Percentiles rank a stretch among this genome's conserved stretches.
Evolutionary conservation across 2,797 vertebrate genomes (phyloP).

Genomic region (Tragelaphus eurycerus): DNA sequence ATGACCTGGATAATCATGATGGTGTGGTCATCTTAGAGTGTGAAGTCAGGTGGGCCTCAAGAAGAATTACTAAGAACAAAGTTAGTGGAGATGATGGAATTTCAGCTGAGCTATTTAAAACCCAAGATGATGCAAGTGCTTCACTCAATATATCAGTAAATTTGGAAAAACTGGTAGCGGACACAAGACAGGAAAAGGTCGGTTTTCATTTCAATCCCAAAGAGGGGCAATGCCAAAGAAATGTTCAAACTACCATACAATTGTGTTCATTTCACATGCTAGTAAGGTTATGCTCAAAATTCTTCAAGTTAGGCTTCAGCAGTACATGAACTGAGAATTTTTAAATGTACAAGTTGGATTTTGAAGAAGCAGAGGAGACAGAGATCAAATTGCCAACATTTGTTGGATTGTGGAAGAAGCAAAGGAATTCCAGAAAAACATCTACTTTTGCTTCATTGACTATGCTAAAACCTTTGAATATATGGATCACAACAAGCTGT

Average conservation of each 20-base stretch:
- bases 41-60: background rate
- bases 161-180: rapidly evolving
- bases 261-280: background rate
- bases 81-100: background rate
- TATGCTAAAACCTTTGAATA: background rate
- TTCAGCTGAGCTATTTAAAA: background rate
- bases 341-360: background rate
- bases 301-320: background rate
- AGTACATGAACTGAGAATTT: background rate
- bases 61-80: background rate
- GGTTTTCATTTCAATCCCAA: background rate
- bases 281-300: background rate
- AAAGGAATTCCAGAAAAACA: background rate
- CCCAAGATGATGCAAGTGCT: background rate
- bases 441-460: background rate
- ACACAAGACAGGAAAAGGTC: background rate
- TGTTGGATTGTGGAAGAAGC: background rate
- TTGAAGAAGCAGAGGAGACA: background rate
- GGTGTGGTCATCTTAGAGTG: background rate
- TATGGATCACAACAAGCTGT: background rate
- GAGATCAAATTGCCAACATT: background rate
- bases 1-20: background rate
- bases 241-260: background rate
- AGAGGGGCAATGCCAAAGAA: background rate
- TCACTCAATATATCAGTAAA: background rate